Evolutionary conservation across 2,113 vertebrate species (phyloP), one percentile per base, ranked within the genome.

Genomic region (Clinocottus analis): DNA sequence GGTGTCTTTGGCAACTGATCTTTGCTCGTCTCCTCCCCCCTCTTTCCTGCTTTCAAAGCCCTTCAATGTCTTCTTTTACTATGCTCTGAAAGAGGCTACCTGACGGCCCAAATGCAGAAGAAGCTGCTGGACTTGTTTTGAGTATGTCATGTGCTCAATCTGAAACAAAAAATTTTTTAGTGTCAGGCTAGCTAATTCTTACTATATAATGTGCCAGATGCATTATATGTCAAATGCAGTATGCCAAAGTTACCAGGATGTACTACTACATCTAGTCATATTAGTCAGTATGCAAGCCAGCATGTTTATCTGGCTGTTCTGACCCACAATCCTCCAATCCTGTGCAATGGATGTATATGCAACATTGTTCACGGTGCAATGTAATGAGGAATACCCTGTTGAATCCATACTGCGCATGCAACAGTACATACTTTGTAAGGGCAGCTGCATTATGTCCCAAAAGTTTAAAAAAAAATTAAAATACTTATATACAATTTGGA

Each of bases 1-100:
- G 71, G 56, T 87, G 77, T 83, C 72, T 91, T 88, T 85, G 84
- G 75, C 45, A 41, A 56, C 85, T 84, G 87, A 89, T 87, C 78
- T 77, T 69, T 71, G 27, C 65, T 72, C 29, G 56, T 51, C 87
- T 75, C 72, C 81, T 82, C 70, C 79, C 60, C 41, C 71, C 64
- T 77, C 41, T 64, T 65, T 39, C 39, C 53, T 56, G 79, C 70
- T 68, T 70, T 74, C 35, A 67, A 84, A 87, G 66, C 75, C 69
- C n/a, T 49, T 65, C 6, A 1, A 51, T 62, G 53, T 60, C 43
- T 69, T 79, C 70, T 61, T n/a, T 37, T 64, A 37, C 64, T 25
- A 33, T 61, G 68, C 65, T 49, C 27, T 60, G 51, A 73, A 65
- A 62, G 62, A 88, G 37, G 41, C 61, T 70, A 69, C 69, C 75